Percentiles rank a stretch among this genome's conserved stretches.
phyloP scores from a whole-genome alignment of 1,140 invertebrate species.

The Arion vulgaris region DNA sequence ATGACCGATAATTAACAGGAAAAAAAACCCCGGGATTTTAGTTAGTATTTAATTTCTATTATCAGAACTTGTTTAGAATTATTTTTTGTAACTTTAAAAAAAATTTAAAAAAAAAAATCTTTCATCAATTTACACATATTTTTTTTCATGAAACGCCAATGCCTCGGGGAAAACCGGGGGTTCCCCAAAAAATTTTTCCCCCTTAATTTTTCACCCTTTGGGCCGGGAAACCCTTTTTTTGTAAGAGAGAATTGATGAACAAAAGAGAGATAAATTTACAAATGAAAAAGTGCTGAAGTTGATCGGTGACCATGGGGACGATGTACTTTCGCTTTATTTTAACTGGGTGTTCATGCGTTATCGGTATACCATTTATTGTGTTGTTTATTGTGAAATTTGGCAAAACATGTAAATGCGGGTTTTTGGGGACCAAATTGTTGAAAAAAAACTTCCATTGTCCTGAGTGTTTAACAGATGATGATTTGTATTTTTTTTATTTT shows the following conservation, averaged over 20 bases:
- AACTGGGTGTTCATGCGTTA: slow-evolving; percentile 29
- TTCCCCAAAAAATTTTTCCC: slow-evolving; percentile 49
- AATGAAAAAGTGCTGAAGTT: too few species aligned
- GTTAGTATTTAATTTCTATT: too few species aligned
- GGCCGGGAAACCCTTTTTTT: too few species aligned
- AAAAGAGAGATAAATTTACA: too few species aligned
- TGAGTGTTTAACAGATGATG: slow-evolving; percentile 25
- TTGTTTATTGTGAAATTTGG: too few species aligned
- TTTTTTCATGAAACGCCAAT: slow-evolving; percentile 63
- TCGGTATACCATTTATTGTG: slow-evolving; percentile 9
- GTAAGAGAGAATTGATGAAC: too few species aligned
- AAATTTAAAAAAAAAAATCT: background rate
- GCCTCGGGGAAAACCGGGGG: slow-evolving; percentile 72
- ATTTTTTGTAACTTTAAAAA: too few species aligned
- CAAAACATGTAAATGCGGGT: background rate
- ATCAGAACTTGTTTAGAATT: too few species aligned
- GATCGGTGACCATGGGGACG: too few species aligned
- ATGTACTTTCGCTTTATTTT: slow-evolving; percentile 41
- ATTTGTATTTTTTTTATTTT: slow-evolving; percentile 27
- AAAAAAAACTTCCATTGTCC: slow-evolving; percentile 16
- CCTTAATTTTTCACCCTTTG: slow-evolving; percentile 52
- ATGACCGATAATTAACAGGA: too few species aligned
- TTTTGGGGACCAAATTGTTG: slow-evolving; percentile 8
- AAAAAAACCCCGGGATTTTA: too few species aligned
- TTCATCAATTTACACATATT: background rate